A percentile compares a stretch with the other conserved stretches of the same genome.
phyloP scores from a whole-genome alignment of 1,140 invertebrate species.

The Samia ricini region DNA sequence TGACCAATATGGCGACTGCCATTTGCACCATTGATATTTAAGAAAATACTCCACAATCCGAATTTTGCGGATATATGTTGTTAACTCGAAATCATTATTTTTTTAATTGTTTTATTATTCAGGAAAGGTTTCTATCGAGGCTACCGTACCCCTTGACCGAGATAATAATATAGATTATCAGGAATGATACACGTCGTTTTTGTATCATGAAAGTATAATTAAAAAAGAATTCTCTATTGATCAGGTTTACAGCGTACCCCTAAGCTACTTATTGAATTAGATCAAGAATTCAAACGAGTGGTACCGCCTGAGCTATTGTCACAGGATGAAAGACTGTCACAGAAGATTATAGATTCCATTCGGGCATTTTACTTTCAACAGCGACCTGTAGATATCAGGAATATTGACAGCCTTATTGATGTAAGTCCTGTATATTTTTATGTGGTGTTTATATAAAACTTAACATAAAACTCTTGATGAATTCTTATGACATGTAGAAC shows the following conservation, averaged over 20 bases:
- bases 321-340: slow-evolving; percentile 40
- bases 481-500: too few species aligned
- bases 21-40: too few species aligned
- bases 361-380: slow-evolving; percentile 78
- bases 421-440: slow-evolving; percentile 41
- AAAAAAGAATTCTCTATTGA: slow-evolving; percentile 13
- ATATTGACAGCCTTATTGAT: slow-evolving; percentile 75
- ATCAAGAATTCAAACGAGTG: slow-evolving; percentile 76
- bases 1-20: too few species aligned
- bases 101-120: too few species aligned
- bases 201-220: background rate
- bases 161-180: background rate
- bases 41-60: too few species aligned
- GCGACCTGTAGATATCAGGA: slow-evolving; percentile 72
- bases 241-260: slow-evolving; percentile 78
- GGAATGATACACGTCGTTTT: background rate
- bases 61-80: too few species aligned
- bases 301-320: slow-evolving; percentile 74
- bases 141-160: too few species aligned
- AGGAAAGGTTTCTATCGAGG: too few species aligned
- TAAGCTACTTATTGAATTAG: slow-evolving; percentile 73
- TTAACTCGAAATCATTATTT: too few species aligned
- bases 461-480: too few species aligned
- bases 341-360: slow-evolving; percentile 71
- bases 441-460: too few species aligned